Percentiles rank a stretch among this genome's conserved stretches.
Conservation (phyloP, 2,113 vertebrate species). For the Silurus asotus region DNA sequence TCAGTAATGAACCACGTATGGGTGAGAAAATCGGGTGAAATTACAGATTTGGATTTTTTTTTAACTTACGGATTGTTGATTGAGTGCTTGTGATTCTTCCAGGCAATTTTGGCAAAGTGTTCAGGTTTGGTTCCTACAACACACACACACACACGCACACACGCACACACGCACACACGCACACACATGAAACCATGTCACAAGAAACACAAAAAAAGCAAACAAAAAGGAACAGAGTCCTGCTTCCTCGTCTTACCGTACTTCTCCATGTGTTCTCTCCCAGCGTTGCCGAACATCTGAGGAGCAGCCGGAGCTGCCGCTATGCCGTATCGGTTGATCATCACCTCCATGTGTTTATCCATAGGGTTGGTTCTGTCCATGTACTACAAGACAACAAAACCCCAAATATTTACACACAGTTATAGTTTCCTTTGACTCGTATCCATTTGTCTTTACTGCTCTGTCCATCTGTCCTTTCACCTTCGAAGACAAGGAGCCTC, state of each 20-base stretch:
- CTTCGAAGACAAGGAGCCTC: constrained; percentile 69
- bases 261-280: constrained; percentile 93
- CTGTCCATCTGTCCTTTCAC: constrained; percentile 65
- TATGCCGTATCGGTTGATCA: constrained; percentile 81
- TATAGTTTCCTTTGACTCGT: background rate
- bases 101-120: constrained; percentile 97
- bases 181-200: too few relatives aligned
- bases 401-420: background rate
- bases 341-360: constrained; percentile 88
- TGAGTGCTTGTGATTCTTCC: constrained; percentile 98
- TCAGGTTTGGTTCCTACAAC: constrained; percentile 85
- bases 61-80: constrained; percentile 89
- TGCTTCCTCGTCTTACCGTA: constrained; percentile 74
- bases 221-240: background rate
- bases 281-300: constrained; percentile 88
- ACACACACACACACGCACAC: background rate
- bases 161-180: too few relatives aligned
- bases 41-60: too few relatives aligned
- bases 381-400: constrained; percentile 62
- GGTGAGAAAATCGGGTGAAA: too few relatives aligned
- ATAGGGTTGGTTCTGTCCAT: constrained; percentile 77
- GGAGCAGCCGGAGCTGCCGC: constrained; percentile 73
- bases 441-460: background rate
- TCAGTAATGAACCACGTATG: too few relatives aligned
- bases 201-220: too few relatives aligned